Evolutionary conservation across 1,140 invertebrate genomes (phyloP).

Genomic region (Colletes gigas): DNA sequence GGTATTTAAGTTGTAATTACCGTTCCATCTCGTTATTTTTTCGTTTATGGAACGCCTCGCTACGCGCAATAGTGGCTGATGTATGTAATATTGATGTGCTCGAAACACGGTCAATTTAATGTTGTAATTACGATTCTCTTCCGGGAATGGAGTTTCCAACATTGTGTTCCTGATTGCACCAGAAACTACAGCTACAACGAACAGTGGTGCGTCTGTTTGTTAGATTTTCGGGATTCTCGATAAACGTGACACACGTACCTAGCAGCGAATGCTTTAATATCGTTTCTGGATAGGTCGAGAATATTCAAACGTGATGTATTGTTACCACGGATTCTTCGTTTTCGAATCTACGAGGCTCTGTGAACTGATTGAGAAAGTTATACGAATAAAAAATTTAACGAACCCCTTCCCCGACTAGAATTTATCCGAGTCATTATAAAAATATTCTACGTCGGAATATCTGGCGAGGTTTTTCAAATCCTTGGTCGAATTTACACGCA

Average conservation of each 20-base stretch:
- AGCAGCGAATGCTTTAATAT: background rate
- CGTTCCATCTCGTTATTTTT: background rate
- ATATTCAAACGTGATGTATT: background rate
- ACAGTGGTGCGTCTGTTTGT: background rate
- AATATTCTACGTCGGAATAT: too few relatives aligned
- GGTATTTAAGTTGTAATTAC: background rate
- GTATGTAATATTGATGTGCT: background rate
- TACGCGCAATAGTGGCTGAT: background rate
- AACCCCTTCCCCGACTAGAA: too few relatives aligned
- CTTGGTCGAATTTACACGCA: too few relatives aligned
- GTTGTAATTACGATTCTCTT: slow-evolving; percentile 31
- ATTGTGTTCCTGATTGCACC: slow-evolving; percentile 3
- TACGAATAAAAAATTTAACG: too few relatives aligned
- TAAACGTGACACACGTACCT: background rate
- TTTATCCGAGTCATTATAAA: too few relatives aligned
- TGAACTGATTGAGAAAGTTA: too few relatives aligned
- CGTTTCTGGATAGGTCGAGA: background rate
- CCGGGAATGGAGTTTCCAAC: background rate
- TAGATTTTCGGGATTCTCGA: slow-evolving; percentile 1
- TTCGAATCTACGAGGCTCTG: too few relatives aligned
- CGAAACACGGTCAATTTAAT: slow-evolving; percentile 19
- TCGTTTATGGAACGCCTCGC: slow-evolving; percentile 2
- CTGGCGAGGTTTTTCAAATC: too few relatives aligned
- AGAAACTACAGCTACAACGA: slow-evolving; percentile 10
- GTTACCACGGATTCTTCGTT: too few relatives aligned